Evolutionary conservation across 2,797 vertebrate genomes (phyloP).

Genomic region (Potorous gilbertii): DNA sequence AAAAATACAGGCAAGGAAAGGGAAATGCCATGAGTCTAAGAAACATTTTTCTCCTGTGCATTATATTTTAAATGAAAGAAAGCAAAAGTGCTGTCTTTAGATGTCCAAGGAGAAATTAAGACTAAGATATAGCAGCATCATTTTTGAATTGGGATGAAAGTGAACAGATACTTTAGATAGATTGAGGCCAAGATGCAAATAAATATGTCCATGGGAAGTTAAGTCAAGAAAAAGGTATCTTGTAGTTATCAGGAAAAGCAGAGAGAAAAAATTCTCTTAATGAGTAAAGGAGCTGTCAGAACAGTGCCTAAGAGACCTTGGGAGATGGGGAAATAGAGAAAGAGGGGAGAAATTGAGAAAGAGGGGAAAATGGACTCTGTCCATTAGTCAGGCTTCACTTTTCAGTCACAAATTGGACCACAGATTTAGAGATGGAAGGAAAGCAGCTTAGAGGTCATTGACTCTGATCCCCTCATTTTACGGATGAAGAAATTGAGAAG

Average conservation of each 20-base stretch:
- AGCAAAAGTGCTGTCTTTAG: conserved; percentile 51
- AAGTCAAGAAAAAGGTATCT: conserved; percentile 55
- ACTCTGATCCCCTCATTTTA: neutral
- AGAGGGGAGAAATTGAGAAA: neutral
- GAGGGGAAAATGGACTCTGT: conserved; percentile 11
- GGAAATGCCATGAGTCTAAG: conserved; percentile 55
- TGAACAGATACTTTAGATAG: neutral
- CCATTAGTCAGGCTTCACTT: conserved; percentile 22
- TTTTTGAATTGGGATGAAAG: conserved; percentile 66
- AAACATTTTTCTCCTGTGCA: conserved; percentile 35
- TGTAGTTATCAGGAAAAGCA: conserved; percentile 40
- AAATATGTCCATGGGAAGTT: conserved; percentile 54
- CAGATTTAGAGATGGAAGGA: neutral
- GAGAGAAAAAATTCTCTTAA: conserved; percentile 46
- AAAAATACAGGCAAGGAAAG: conserved; percentile 37
- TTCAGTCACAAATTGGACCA: conserved; percentile 10
- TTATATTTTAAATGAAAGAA: conserved; percentile 56
- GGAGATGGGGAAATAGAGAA: conserved; percentile 5
- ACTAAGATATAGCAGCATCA: conserved; percentile 48
- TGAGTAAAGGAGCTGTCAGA: conserved; percentile 46
- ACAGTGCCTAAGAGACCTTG: conserved; percentile 1
- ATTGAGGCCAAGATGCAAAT: conserved; percentile 46
- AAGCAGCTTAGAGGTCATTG: neutral
- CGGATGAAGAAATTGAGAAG: neutral
- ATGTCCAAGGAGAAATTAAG: conserved; percentile 46